Base-by-base conservation (phyloP, 2,797 vertebrate species). In the Molossus alvarezi region DNA sequence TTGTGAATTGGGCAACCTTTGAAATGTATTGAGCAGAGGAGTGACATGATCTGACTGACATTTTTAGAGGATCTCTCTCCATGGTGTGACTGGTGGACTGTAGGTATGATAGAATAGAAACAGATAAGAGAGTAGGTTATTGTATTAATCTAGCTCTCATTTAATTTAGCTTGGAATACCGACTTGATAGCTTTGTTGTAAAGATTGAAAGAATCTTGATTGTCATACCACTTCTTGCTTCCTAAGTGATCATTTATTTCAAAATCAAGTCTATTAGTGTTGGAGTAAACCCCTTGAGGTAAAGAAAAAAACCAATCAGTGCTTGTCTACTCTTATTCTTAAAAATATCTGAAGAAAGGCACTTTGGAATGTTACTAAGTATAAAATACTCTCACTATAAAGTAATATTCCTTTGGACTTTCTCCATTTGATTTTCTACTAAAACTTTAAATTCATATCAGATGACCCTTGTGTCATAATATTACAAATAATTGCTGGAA, bases 371-470 rank as follows among this genome's bases (percentile, higher is more conserved):
- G 37, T 82, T 82, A 67, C 62, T 10, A 82, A 76, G 37, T 53
- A 76, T 62, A 88, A 25, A 88, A 75, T 51, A n/a, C 57, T 87
- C 51, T 60, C 53, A 82, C 23, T 82, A 7, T 82, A 51, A 81
- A 81, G 20, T 58, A 88, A 75, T 88, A 67, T 51, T 87, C 15
- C 60, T 91, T 27, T 86, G 21, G 18, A 57, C 80, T 86, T 55
- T 64, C 15, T 11, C 51, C 29, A 45, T 48, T 53, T 27, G n/a
- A n/a, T 71, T 76, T 83, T 53, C 53, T 25, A n/a, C 23, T 76
- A 82, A 60, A 76, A 69, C 37, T 83, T 58, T n/a, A 69, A 69
- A 82, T 92, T 95, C n/a, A 13, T 88, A 75, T 60, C 37, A 60
- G 25, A 53, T 76, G 55, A 65, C 3, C n/a, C 9, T 60, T 76